Percentiles rank a stretch among this genome's conserved stretches.
These are phyloP conservation scores for Philaenus spumarius DNA, from an alignment of 1,140 invertebrate species.

Conservation along the genomic window DNA sequence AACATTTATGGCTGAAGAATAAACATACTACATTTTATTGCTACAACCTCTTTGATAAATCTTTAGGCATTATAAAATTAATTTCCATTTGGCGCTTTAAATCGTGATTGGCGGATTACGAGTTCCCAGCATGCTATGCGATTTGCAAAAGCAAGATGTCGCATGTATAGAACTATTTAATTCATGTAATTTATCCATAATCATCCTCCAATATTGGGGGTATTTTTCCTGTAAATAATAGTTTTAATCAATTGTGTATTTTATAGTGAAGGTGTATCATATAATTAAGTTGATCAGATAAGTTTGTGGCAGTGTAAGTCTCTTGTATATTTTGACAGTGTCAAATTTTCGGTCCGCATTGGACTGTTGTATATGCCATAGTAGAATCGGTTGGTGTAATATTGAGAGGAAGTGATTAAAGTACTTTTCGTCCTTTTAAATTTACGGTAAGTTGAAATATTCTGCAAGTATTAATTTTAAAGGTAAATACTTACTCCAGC, in stretches of 20 bases:
- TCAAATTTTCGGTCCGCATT: background rate
- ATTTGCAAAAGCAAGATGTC: slow-evolving; percentile 24
- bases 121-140: slow-evolving; percentile 13
- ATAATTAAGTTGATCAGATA: background rate
- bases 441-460: background rate
- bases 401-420: background rate
- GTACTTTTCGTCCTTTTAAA: background rate
- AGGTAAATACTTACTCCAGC: no score
- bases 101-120: background rate
- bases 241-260: slow-evolving; percentile 25
- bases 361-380: background rate
- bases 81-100: no score
- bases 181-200: slow-evolving; percentile 29
- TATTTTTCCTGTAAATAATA: slow-evolving; percentile 28
- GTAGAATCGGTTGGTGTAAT: background rate
- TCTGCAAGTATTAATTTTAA: no score
- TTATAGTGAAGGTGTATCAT: slow-evolving; percentile 23
- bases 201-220: slow-evolving; percentile 26
- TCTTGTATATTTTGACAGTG: background rate
- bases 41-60: no score
- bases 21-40: no score
- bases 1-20: no score
- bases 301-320: background rate
- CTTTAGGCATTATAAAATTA: no score
- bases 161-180: slow-evolving; percentile 26